phyloP scores from a whole-genome alignment of 2,888 invertebrate species.

The Adineta ricciae region DNA sequence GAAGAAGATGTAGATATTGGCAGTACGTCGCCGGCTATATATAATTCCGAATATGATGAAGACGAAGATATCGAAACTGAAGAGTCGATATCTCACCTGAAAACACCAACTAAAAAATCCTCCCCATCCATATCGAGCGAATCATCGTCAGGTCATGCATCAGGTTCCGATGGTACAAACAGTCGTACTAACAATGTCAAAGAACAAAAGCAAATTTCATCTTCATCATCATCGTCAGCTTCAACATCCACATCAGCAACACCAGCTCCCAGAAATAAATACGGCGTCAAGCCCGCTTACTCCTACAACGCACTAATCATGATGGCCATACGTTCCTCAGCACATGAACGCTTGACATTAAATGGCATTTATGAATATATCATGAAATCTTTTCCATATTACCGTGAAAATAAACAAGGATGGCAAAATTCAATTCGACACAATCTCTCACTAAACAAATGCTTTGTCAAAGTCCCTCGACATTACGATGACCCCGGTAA shows the following conservation, averaged over 20 bases:
- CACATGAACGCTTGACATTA: conserved; percentile 79
- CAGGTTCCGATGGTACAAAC: not conserved
- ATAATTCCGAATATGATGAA: not conserved
- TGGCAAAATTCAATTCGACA: conserved; percentile 99
- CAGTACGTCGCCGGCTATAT: not conserved
- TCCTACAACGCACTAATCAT: conserved; percentile 97
- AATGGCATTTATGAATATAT: conserved; percentile 98
- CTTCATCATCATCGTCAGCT: not conserved
- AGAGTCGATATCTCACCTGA: not conserved
- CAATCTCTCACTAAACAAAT: conserved; percentile 90
- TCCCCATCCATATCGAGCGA: not conserved
- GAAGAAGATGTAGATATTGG: not conserved
- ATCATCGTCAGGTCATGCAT: not conserved
- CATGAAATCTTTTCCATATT: conserved; percentile 94
- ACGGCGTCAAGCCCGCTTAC: conserved; percentile 77
- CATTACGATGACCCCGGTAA: conserved; percentile 92
- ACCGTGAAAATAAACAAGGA: conserved; percentile 90
- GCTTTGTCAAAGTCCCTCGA: conserved; percentile 75
- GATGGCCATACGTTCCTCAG: conserved; percentile 94
- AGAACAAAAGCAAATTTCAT: conserved; percentile 1
- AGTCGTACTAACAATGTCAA: not conserved
- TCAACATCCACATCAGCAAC: not conserved
- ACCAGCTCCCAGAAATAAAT: conserved; percentile 26
- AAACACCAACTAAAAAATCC: not conserved
- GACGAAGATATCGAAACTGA: not conserved